A percentile compares a stretch with the other conserved stretches of the same genome.
Conservation (phyloP, 2,113 vertebrate genomes). For the Platysteira castanea region DNA sequence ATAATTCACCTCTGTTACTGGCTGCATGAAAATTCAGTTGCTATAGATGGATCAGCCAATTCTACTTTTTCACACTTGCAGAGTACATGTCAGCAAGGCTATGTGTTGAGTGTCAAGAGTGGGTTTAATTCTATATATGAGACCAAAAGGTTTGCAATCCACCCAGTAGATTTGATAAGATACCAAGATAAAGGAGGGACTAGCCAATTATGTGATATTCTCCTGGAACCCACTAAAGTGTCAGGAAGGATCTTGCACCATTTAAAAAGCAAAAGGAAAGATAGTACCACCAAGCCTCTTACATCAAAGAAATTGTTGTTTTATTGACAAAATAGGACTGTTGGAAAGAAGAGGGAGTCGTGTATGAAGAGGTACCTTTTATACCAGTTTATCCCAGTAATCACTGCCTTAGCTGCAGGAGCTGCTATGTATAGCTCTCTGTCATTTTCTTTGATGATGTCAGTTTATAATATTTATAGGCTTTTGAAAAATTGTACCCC, state of each 20-base stretch:
- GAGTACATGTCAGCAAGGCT: background rate
- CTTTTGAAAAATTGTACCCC: background rate
- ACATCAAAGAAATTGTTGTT: background rate
- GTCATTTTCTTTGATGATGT: background rate
- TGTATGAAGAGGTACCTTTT: background rate
- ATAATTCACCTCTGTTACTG: background rate
- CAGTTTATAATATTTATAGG: background rate
- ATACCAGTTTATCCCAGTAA: background rate
- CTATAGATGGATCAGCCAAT: background rate
- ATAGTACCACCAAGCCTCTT: background rate
- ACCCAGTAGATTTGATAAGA: background rate
- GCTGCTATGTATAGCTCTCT: background rate
- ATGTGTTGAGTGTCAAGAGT: background rate
- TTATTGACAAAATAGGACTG: background rate
- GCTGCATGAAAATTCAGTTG: background rate
- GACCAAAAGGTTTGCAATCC: background rate
- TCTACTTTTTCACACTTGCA: conserved; percentile 1
- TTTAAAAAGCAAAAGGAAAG: background rate
- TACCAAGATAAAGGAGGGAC: background rate
- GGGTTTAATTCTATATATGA: background rate
- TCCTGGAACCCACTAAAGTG: background rate
- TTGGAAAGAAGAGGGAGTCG: background rate
- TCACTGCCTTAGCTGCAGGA: background rate
- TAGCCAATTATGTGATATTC: background rate
- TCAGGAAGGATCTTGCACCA: background rate